These are phyloP conservation scores for Coendou prehensilis DNA, from an alignment of 2,797 vertebrate species.

Conservation along the genomic window DNA sequence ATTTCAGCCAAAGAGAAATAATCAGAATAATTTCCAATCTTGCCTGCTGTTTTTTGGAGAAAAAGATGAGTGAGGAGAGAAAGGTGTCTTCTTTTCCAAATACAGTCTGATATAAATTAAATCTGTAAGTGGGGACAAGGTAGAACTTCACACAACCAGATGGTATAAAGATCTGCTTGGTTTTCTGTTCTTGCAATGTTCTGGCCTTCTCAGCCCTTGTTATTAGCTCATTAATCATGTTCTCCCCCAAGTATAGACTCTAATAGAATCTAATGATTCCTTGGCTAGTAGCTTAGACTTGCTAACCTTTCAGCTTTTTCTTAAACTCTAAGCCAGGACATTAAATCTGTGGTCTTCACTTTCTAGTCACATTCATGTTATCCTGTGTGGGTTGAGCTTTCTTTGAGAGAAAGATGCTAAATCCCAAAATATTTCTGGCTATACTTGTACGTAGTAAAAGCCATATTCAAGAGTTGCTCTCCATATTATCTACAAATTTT, in stretches of 20 bases:
- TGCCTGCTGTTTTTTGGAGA: background rate
- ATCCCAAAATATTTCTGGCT: background rate
- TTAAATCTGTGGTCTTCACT: background rate
- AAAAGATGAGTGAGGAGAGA: background rate
- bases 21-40: background rate
- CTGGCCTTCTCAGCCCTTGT: background rate
- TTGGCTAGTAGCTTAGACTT: conserved; percentile 7
- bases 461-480: conserved; percentile 17
- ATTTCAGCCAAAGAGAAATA: background rate
- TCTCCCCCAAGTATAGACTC: background rate
- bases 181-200: conserved; percentile 24
- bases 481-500: background rate
- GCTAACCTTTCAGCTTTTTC: conserved; percentile 26
- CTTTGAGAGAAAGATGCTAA: background rate
- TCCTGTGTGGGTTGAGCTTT: background rate
- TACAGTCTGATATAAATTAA: background rate
- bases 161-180: background rate
- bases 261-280: conserved; percentile 25
- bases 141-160: background rate
- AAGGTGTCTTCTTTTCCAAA: background rate
- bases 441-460: background rate
- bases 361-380: background rate
- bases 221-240: conserved; percentile 59
- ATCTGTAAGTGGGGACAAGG: background rate
- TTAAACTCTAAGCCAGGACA: background rate